These are phyloP conservation scores for Hydraecia micacea DNA, from an alignment of 2,888 invertebrate species.

Conservation along the genomic window DNA sequence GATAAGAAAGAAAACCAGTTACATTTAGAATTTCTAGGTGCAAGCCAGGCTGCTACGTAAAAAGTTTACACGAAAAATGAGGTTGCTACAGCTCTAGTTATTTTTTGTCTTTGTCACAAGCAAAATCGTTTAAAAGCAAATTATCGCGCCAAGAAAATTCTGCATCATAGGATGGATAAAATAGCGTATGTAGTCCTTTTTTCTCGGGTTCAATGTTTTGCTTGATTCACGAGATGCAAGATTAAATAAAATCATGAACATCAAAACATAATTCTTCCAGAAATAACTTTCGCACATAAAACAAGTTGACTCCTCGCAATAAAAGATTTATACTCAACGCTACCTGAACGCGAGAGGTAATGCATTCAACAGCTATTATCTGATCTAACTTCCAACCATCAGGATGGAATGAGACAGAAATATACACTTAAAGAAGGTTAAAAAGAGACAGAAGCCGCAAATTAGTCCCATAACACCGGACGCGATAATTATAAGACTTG, in stretches of 20 bases:
- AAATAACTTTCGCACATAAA: slow-evolving; percentile 21
- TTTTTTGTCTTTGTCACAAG: slow-evolving; percentile 13
- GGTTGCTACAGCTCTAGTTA: slow-evolving; percentile 1
- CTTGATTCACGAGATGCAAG: not conserved
- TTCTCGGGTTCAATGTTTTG: not conserved
- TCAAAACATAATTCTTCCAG: not conserved
- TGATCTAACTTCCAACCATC: slow-evolving; percentile 27
- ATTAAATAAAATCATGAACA: not conserved
- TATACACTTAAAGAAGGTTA: not conserved
- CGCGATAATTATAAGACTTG: slow-evolving; percentile 62
- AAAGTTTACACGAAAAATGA: slow-evolving; percentile 33
- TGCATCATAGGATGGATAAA: not conserved
- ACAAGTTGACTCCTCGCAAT: slow-evolving; percentile 1
- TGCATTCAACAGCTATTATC: slow-evolving; percentile 39
- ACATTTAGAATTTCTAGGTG: slow-evolving; percentile 36
- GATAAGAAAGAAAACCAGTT: slow-evolving; percentile 51
- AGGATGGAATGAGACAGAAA: slow-evolving; percentile 32
- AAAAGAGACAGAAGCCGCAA: slow-evolving; percentile 35
- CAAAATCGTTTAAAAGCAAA: slow-evolving; percentile 12
- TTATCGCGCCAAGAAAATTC: slow-evolving; percentile 11
- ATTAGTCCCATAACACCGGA: slow-evolving; percentile 61
- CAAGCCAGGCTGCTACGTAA: slow-evolving; percentile 16
- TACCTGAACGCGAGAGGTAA: slow-evolving; percentile 37
- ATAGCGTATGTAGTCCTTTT: no score
- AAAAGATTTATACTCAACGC: slow-evolving; percentile 26